A percentile compares a stretch with the other conserved stretches of the same genome.
These are phyloP conservation scores for Epizoanthus scotinus DNA, from an alignment of 92 coral and sea anemone genomes.

Conservation along the genomic window DNA sequence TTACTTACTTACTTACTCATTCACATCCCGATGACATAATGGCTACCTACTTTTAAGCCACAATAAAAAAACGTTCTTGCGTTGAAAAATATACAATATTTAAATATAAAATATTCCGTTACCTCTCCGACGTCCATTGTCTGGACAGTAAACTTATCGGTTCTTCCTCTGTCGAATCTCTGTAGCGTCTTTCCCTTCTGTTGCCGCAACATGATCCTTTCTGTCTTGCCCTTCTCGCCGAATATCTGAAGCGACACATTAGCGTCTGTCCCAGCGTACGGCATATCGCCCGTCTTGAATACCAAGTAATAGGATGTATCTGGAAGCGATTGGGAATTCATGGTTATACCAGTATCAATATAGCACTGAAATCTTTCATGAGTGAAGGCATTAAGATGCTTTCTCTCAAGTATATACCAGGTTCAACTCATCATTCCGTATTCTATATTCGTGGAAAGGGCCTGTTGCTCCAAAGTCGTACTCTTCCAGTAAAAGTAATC, in stretches of 20 bases:
- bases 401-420: too few species aligned
- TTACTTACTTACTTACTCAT: too few species aligned
- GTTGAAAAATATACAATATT: too few species aligned
- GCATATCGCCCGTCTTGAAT: constrained; percentile 93
- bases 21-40: too few species aligned
- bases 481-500: too few species aligned
- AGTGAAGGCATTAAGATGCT: too few species aligned
- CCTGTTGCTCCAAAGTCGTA: too few species aligned
- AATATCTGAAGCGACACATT: constrained; percentile 90
- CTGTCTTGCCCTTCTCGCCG: constrained; percentile 92
- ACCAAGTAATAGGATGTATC: constrained; percentile 84
- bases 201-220: constrained; percentile 91
- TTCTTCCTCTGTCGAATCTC: constrained; percentile 91
- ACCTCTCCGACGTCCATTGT: constrained; percentile 98
- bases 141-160: constrained; percentile 91
- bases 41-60: too few species aligned
- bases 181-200: constrained; percentile 77
- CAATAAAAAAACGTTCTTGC: too few species aligned
- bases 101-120: not conserved
- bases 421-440: too few species aligned
- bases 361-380: too few species aligned
- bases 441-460: too few species aligned
- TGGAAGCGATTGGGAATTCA: constrained; percentile 10
- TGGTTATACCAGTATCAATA: not conserved
- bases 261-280: constrained; percentile 95